phyloP scores from a whole-genome alignment of 2,888 invertebrate genomes.

The Sinelater perroti region DNA sequence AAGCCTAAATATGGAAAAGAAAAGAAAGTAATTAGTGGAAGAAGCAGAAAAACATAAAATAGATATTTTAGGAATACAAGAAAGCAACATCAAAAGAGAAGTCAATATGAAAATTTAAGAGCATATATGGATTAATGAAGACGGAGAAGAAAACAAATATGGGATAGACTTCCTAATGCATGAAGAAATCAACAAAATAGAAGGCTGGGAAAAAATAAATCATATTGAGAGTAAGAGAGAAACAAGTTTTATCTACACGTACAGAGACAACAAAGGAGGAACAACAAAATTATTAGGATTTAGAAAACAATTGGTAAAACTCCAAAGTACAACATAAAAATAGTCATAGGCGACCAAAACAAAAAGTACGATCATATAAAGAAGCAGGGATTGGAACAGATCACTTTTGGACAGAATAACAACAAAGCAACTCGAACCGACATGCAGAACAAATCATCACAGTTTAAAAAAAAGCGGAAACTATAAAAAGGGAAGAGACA shows the following conservation, averaged over 20 bases:
- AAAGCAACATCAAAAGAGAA: background rate
- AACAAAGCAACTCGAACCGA: too few species aligned
- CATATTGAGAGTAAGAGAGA: background rate
- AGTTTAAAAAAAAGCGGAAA: too few species aligned
- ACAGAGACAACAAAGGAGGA: background rate
- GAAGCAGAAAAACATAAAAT: background rate
- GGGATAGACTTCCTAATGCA: conserved; percentile 6
- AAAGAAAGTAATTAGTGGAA: conserved; percentile 19
- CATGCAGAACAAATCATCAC: too few species aligned
- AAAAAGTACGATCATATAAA: too few species aligned
- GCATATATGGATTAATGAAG: background rate
- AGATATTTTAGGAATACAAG: conserved; percentile 2
- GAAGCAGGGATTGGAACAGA: conserved; percentile 1
- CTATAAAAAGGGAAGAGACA: too few species aligned
- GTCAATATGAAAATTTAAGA: background rate
- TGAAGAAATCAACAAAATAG: background rate
- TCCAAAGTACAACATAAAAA: conserved; percentile 4
- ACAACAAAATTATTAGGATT: conserved; percentile 1
- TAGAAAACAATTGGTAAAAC: conserved; percentile 1
- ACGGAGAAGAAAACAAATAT: conserved; percentile 2
- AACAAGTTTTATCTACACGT: background rate
- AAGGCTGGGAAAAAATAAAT: background rate
- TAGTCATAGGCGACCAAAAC: background rate
- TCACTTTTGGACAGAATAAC: too few species aligned
- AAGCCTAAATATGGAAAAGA: conserved; percentile 3